Evolutionary conservation across 92 coral and sea anemone species (phyloP).

Genomic region (Palythoa grandiflora): DNA sequence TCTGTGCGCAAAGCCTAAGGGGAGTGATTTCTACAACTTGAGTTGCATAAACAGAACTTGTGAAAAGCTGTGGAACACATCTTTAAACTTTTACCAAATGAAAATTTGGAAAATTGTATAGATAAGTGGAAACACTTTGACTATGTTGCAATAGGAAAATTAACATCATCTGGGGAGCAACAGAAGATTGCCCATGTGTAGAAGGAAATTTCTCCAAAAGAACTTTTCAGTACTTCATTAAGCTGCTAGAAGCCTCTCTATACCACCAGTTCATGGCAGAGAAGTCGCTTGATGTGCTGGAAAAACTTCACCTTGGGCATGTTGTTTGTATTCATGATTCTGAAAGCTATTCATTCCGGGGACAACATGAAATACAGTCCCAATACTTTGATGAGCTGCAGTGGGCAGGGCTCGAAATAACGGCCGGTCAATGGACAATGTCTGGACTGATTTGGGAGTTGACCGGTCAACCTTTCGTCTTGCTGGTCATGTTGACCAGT

Average conservation of each 20-base stretch:
- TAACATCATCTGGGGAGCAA: conserved; percentile 51
- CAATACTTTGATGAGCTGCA: background rate
- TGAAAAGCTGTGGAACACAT: conserved; percentile 51
- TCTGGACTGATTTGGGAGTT: too few relatives aligned
- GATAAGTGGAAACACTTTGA: conserved; percentile 57
- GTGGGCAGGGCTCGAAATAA: too few relatives aligned
- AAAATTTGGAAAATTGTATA: conserved; percentile 12
- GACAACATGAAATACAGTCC: conserved; percentile 17
- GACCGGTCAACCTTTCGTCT: too few relatives aligned
- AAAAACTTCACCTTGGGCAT: conserved; percentile 33
- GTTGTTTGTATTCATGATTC: conserved; percentile 60
- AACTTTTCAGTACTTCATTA: conserved; percentile 53
- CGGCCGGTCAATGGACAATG: too few relatives aligned
- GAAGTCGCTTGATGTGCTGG: conserved; percentile 49
- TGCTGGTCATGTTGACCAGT: too few relatives aligned
- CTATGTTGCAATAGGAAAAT: conserved; percentile 38
- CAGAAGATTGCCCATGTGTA: conserved; percentile 58
- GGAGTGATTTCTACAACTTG: conserved; percentile 50
- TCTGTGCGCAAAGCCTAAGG: conserved; percentile 65
- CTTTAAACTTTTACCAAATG: conserved; percentile 45
- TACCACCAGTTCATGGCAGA: conserved; percentile 60
- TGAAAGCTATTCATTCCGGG: conserved; percentile 53
- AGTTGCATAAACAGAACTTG: conserved; percentile 48
- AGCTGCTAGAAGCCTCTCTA: conserved; percentile 42
- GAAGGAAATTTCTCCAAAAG: conserved; percentile 54